A percentile compares a stretch with the other conserved stretches of the same genome.
Conservation (phyloP, 2,113 vertebrate species). For the Marmota flaviventris region DNA sequence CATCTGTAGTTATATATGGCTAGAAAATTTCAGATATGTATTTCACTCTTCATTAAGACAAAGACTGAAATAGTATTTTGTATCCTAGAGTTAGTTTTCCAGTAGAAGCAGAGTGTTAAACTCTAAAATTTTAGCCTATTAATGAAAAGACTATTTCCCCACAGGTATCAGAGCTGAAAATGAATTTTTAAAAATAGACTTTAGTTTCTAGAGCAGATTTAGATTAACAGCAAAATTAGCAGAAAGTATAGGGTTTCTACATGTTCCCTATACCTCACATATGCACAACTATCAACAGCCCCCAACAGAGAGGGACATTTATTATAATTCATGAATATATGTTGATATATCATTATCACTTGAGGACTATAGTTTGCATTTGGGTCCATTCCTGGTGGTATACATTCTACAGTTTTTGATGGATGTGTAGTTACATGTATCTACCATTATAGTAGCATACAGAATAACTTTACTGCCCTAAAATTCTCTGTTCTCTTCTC, state of each 20-base stretch:
- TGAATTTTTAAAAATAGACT: background rate
- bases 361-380: background rate
- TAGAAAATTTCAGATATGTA: slow-evolving; percentile 39
- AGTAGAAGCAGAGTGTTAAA: background rate
- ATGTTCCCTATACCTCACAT: background rate
- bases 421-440: background rate
- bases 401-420: background rate
- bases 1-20: slow-evolving; percentile 9
- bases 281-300: background rate
- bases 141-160: background rate
- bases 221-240: background rate
- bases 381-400: background rate
- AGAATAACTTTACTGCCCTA: background rate
- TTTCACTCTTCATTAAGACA: slow-evolving; percentile 5
- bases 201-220: background rate
- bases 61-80: background rate
- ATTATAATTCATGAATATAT: background rate
- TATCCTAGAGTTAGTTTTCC: background rate
- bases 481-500: background rate
- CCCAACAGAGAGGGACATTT: background rate
- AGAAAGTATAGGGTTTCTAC: background rate
- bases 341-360: background rate
- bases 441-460: background rate
- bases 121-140: slow-evolving; percentile 23
- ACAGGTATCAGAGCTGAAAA: background rate